These are phyloP conservation scores for Brachyptera putata DNA, from an alignment of 2,888 invertebrate species.

Conservation along the genomic window DNA sequence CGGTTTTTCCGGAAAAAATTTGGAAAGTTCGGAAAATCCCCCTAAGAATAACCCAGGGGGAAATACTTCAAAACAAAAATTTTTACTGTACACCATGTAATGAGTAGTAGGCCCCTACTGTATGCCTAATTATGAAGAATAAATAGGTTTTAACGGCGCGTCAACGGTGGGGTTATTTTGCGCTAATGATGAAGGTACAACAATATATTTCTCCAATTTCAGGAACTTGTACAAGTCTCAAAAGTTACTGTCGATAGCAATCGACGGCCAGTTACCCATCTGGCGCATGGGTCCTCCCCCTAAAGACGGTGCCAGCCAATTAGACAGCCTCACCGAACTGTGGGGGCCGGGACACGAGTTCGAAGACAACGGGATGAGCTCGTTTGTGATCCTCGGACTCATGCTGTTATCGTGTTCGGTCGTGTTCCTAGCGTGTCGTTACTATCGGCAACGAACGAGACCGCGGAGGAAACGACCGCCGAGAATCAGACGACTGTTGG, in stretches of 20 bases:
- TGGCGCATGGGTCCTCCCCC: constrained; percentile 32
- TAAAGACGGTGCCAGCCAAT: constrained; percentile 31
- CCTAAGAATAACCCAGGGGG: no score
- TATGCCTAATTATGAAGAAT: no score
- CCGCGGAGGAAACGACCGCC: constrained; percentile 44
- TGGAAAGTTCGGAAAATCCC: no score
- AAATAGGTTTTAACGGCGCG: no score
- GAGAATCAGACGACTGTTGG: constrained; percentile 31
- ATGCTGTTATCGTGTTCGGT: constrained; percentile 42
- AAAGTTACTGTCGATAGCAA: constrained; percentile 61
- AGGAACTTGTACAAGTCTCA: constrained; percentile 74
- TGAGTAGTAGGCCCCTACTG: no score
- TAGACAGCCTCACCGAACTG: constrained; percentile 34
- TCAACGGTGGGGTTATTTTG: no score
- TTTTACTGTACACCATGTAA: no score
- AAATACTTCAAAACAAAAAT: no score
- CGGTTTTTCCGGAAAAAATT: no score
- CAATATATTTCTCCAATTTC: no score
- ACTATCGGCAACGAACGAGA: constrained; percentile 45
- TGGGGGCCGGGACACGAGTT: constrained; percentile 55
- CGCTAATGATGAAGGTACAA: no score
- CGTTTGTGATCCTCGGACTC: constrained; percentile 42
- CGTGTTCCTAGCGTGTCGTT: constrained; percentile 43
- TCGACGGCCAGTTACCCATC: constrained; percentile 37
- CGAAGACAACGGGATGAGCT: constrained; percentile 46